These are phyloP conservation scores for Listrodromus nycthemerus DNA, from an alignment of 2,888 invertebrate species.

Conservation along the genomic window DNA sequence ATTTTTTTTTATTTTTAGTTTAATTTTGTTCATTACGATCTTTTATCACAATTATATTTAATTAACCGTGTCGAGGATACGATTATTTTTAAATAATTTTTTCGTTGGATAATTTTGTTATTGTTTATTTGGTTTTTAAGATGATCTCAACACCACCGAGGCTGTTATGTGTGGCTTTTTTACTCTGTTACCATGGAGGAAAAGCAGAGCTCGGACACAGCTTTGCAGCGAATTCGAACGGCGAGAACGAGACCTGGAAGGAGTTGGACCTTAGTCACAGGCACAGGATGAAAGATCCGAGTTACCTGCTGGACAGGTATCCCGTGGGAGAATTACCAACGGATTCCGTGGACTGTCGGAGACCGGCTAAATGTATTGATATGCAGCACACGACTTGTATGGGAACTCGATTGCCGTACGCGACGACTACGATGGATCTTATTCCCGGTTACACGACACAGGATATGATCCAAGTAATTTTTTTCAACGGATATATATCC, in stretches of 20 bases:
- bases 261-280: constrained; percentile 72
- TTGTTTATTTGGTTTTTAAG: constrained; percentile 21
- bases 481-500: constrained; percentile 59
- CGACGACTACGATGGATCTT: constrained; percentile 91
- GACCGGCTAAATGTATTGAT: constrained; percentile 89
- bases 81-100: constrained; percentile 1
- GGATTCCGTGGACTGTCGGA: constrained; percentile 86
- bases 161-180: constrained; percentile 24
- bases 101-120: background rate
- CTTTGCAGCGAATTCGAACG: constrained; percentile 72
- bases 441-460: constrained; percentile 89
- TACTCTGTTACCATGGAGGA: constrained; percentile 44
- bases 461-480: constrained; percentile 81
- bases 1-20: background rate
- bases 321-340: constrained; percentile 77
- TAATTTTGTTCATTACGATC: too few relatives aligned
- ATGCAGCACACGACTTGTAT: constrained; percentile 89
- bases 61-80: background rate
- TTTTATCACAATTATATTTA: background rate
- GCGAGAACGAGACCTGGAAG: constrained; percentile 76
- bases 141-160: constrained; percentile 47
- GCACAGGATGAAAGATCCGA: constrained; percentile 77
- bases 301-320: constrained; percentile 77
- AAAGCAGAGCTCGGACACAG: constrained; percentile 75
- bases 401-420: constrained; percentile 92